Percentiles rank a stretch among this genome's conserved stretches.
Conservation (phyloP, 2,888 invertebrate species). For the Bombylius major region DNA sequence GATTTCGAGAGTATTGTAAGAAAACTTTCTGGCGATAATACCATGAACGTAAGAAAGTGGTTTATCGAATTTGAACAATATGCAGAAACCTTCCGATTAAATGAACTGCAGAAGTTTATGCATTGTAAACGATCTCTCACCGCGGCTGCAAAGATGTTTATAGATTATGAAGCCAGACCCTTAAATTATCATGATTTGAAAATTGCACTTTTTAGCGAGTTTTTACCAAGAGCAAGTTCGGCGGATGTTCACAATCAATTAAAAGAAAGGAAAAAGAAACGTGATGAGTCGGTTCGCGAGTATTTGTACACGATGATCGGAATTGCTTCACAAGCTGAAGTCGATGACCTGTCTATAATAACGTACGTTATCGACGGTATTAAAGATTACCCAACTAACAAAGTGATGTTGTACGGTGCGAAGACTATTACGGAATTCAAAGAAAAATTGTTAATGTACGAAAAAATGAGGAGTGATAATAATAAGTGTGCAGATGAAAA, state of each 20-base stretch:
- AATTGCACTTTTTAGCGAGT: background rate
- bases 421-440: no score
- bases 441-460: no score
- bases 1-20: background rate
- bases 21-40: background rate
- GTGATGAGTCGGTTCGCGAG: background rate
- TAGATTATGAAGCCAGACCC: no score
- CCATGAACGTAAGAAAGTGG: background rate
- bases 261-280: background rate
- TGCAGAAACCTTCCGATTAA: background rate
- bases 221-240: background rate
- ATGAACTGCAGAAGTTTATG: background rate
- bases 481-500: no score
- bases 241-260: background rate
- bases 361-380: no score
- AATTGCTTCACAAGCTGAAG: no score
- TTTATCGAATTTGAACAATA: background rate
- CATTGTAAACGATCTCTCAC: background rate
- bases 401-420: no score
- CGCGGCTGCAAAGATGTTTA: background rate
- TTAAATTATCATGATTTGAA: background rate
- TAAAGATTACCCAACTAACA: no score
- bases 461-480: no score
- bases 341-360: no score
- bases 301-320: no score